Evolutionary conservation across 2,113 vertebrate genomes (phyloP), one percentile per base, ranked within the genome.

Genomic region (Beaufortia kweichowensis): DNA sequence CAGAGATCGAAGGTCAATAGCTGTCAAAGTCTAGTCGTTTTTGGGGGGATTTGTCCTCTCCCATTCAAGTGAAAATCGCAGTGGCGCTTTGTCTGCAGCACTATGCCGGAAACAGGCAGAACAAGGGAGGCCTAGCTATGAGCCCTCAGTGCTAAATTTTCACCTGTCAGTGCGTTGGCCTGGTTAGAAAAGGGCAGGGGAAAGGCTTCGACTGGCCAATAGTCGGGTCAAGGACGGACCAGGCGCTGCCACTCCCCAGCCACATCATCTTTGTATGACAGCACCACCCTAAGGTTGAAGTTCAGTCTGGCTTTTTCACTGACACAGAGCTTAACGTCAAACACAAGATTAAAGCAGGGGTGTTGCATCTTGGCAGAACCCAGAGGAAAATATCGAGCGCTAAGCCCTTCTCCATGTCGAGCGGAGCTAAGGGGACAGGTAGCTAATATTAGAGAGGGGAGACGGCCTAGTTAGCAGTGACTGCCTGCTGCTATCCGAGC

Each of bases 331-430:
- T 90, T 91, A 93, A 93, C 87, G 90, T 93, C 92, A 93, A 93
- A 94, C 93, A 91, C 89, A 91, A 94, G 94, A 96, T 96, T 93
- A 96, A 92, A 91, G 91, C 84, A 86, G 90, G 92, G 90, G 88
- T 90, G 93, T 91, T 89, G 82, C 88, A 80, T 93, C 91, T 93
- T 92, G 93, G 92, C 84, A 86, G 85, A 84, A 91, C 70, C 92
- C 91, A 93, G 94, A 94, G 94, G 93, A 93, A 95, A 95, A 94
- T 94, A 95, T 94, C 91, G 94, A 92, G 90, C 86, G 87, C 86
- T 95, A 93, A 94, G 93, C 92, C 93, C 90, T 88, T 88, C 90
- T 90, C 91, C 35, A 57, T 74, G 57, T 74, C 7, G 65, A 59
- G 90, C 85, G 88, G 91, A 90, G 63, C 65, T 88, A 87, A 85